A percentile compares a stretch with the other conserved stretches of the same genome.
Conservation (phyloP, 2,797 vertebrate species). For the Coregonus ussuriensis region DNA sequence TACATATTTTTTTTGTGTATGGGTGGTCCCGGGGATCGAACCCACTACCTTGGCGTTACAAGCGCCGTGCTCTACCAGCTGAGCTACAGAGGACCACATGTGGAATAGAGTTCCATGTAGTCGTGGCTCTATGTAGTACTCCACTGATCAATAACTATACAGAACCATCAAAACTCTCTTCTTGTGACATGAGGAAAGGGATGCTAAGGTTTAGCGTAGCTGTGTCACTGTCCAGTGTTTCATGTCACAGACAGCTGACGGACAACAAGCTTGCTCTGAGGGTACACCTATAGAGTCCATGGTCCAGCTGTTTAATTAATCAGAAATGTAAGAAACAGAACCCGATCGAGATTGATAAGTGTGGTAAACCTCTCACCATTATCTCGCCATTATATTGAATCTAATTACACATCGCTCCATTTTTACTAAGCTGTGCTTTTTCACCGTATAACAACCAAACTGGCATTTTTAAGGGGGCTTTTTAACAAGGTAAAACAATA, state of each 20-base stretch:
- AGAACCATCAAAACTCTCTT: too few relatives aligned
- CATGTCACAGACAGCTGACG: not conserved
- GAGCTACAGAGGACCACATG: too few relatives aligned
- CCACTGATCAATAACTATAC: too few relatives aligned
- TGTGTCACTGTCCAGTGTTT: too few relatives aligned
- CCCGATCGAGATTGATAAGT: not conserved
- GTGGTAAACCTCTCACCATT: not conserved
- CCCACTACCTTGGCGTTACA: too few relatives aligned
- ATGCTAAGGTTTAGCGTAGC: too few relatives aligned
- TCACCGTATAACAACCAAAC: slow-evolving; percentile 6
- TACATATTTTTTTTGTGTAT: too few relatives aligned
- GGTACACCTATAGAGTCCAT: not conserved
- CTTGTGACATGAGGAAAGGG: too few relatives aligned
- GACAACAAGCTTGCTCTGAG: not conserved
- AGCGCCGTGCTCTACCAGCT: too few relatives aligned
- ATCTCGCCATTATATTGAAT: slow-evolving; percentile 1
- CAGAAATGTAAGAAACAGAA: not conserved
- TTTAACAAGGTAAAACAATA: not conserved
- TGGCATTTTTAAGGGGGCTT: not conserved
- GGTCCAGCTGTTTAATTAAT: not conserved
- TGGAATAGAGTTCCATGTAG: too few relatives aligned
- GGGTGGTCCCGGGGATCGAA: too few relatives aligned
- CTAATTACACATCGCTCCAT: not conserved
- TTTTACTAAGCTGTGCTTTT: not conserved
- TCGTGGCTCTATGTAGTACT: too few relatives aligned